A percentile compares a stretch with the other conserved stretches of the same genome.
Conservation (phyloP, 2,797 vertebrate species). For the Mormyrops boulengeri region DNA sequence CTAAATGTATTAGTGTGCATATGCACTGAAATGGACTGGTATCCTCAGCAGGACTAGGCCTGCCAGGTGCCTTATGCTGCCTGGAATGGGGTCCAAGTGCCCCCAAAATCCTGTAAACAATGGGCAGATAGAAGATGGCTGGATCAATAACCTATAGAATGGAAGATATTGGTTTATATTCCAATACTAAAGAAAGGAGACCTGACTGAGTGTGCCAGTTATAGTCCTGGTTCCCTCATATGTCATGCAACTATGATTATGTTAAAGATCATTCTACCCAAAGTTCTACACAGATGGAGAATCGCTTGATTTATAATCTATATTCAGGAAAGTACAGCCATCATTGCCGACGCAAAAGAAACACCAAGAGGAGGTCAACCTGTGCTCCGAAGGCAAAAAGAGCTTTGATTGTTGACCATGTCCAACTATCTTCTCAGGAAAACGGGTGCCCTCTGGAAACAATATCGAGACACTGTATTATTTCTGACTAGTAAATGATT, state of each 20-base stretch:
- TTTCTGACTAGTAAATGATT: background rate
- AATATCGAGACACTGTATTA: background rate
- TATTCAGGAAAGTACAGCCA: background rate
- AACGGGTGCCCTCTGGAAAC: background rate
- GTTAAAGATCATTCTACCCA: background rate
- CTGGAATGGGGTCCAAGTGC: background rate
- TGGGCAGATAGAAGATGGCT: background rate
- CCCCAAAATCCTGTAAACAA: background rate
- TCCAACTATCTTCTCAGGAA: background rate
- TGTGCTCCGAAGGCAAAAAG: background rate
- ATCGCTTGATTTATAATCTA: background rate
- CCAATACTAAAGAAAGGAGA: background rate
- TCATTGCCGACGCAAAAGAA: background rate
- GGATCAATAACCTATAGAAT: background rate
- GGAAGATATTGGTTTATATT: background rate
- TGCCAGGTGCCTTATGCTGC: background rate
- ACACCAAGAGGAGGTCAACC: background rate
- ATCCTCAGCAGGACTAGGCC: background rate
- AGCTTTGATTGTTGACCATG: background rate
- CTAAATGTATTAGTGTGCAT: background rate
- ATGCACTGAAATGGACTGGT: background rate
- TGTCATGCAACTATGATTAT: background rate
- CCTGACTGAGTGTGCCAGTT: background rate
- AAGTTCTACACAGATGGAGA: background rate
- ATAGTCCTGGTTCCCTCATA: background rate